These are phyloP conservation scores for Anolis apletophallus DNA, from an alignment of 2,797 vertebrate species.

Conservation along the genomic window DNA sequence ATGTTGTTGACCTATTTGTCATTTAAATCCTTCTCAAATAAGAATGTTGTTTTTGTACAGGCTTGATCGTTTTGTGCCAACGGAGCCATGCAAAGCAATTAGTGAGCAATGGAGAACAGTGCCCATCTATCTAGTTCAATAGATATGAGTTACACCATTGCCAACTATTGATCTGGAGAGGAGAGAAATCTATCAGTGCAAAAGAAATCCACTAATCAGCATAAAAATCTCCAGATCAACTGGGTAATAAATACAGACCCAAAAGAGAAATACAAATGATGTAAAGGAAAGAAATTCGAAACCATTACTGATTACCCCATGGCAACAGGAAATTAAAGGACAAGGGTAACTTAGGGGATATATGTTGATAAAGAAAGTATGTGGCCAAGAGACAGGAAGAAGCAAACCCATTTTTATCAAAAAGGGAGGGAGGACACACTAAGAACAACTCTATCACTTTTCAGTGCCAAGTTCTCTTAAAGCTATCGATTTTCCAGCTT, in stretches of 20 bases:
- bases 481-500: background rate
- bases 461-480: background rate
- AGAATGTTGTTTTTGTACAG: background rate
- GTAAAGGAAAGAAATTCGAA: constrained; percentile 38
- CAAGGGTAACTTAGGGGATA: background rate
- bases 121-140: constrained; percentile 6
- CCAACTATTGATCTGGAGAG: constrained; percentile 15
- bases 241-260: constrained; percentile 11
- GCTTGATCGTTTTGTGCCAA: constrained; percentile 19
- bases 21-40: constrained; percentile 7
- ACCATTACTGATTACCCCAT: background rate
- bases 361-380: background rate
- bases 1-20: constrained; percentile 20
- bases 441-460: background rate
- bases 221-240: constrained; percentile 28
- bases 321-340: background rate
- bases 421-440: background rate
- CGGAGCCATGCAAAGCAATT: constrained; percentile 3
- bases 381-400: background rate
- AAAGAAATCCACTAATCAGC: constrained; percentile 2
- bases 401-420: background rate
- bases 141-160: constrained; percentile 26
- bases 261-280: background rate
- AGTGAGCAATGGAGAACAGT: background rate
- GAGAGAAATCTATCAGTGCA: constrained; percentile 26